These are phyloP conservation scores for Petrocephalus microphthalmus DNA, from an alignment of 2,113 vertebrate species.

Conservation along the genomic window DNA sequence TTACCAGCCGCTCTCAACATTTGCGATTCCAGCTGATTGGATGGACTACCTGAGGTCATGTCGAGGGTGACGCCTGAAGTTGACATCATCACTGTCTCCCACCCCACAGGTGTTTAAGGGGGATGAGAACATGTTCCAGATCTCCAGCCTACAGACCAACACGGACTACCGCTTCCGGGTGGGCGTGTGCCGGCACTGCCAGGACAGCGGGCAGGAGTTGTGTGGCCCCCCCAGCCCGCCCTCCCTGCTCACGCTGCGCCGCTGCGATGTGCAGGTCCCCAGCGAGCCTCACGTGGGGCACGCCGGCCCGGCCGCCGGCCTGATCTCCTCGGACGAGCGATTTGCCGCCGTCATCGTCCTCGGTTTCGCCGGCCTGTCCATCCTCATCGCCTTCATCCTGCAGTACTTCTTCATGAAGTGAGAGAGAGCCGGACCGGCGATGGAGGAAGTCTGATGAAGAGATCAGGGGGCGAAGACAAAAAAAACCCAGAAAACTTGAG, in stretches of 20 bases:
- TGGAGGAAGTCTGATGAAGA: constrained; percentile 46
- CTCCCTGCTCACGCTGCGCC: constrained; percentile 72
- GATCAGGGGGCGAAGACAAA: constrained; percentile 31
- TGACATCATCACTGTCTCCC: not conserved
- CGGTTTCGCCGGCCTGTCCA: constrained; percentile 81
- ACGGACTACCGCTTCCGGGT: constrained; percentile 94
- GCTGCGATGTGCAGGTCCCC: constrained; percentile 59
- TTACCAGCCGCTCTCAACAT: not conserved
- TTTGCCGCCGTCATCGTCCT: constrained; percentile 88
- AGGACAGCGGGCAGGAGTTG: constrained; percentile 85
- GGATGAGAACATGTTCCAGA: constrained; percentile 83
- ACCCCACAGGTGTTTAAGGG: constrained; percentile 87
- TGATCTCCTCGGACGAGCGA: constrained; percentile 86
- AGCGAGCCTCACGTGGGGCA: constrained; percentile 61
- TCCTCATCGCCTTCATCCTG: constrained; percentile 92
- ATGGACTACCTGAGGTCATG: not conserved
- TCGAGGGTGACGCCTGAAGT: not conserved
- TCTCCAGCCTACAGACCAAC: constrained; percentile 88
- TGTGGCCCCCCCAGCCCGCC: constrained; percentile 92
- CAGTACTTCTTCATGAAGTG: constrained; percentile 99
- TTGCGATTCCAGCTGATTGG: not conserved
- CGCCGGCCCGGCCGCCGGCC: constrained; percentile 62
- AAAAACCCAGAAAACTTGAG: constrained; percentile 56
- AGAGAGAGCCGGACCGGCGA: constrained; percentile 51
- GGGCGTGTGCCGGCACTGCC: constrained; percentile 85